Conservation (phyloP, 1,140 invertebrate species). For the Panagrolaimus sp. region DNA sequence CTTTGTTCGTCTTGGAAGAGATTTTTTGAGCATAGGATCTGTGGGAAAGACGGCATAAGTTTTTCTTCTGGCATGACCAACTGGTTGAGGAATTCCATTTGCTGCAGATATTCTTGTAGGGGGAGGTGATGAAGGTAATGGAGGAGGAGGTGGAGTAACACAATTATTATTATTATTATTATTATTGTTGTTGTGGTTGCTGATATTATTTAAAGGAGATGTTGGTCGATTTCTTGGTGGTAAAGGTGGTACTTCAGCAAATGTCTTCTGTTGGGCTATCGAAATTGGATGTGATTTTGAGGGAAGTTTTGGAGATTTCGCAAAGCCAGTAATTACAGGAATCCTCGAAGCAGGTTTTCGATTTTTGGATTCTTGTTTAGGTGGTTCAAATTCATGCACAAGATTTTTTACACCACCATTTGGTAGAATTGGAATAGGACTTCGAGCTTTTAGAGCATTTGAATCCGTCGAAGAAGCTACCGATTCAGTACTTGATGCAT, state of each 20-base stretch:
- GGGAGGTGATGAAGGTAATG: neutral
- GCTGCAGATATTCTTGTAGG: neutral
- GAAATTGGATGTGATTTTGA: neutral
- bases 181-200: slow-evolving; percentile 12
- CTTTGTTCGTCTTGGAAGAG: slow-evolving; percentile 22
- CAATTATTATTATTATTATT: slow-evolving; percentile 13
- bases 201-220: neutral
- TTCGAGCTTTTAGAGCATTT: neutral
- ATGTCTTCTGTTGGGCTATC: neutral
- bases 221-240: slow-evolving; percentile 24
- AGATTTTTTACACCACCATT: slow-evolving; percentile 15
- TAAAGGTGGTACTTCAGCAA: slow-evolving; percentile 15
- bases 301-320: neutral
- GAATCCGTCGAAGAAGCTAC: neutral
- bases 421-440: neutral
- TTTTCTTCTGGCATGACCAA: slow-evolving; percentile 20
- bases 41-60: slow-evolving; percentile 31
- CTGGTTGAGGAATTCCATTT: neutral
- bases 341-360: slow-evolving; percentile 4
- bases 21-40: slow-evolving; percentile 34
- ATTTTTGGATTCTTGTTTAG: neutral
- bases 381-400: slow-evolving; percentile 10
- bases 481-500: slow-evolving; percentile 21
- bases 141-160: slow-evolving; percentile 1
- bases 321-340: slow-evolving; percentile 14